Percentiles rank a stretch among this genome's conserved stretches.
These are phyloP conservation scores for Hylomyscus alleni DNA, from an alignment of 2,797 vertebrate genomes.

Conservation along the genomic window DNA sequence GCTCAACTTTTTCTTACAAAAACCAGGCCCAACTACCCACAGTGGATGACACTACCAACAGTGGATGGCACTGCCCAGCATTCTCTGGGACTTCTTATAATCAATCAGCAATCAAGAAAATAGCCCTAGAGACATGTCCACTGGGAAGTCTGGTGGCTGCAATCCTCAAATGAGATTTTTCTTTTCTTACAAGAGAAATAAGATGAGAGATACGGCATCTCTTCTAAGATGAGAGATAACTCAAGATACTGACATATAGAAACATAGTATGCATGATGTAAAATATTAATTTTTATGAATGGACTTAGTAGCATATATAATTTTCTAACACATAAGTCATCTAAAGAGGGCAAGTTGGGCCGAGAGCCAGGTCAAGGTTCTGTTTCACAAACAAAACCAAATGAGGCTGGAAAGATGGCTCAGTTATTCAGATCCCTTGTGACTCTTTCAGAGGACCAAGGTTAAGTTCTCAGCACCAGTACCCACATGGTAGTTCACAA, in stretches of 20 bases:
- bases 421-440: not conserved
- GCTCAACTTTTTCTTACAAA: not conserved
- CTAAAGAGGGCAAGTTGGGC: not conserved
- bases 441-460: not conserved
- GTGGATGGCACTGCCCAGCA: too few species aligned
- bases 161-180: not conserved
- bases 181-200: too few species aligned
- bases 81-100: not conserved
- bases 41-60: not conserved
- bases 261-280: not conserved
- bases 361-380: not conserved
- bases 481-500: not conserved
- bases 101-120: not conserved
- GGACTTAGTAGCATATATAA: not conserved
- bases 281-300: constrained; percentile 19
- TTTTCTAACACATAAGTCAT: not conserved
- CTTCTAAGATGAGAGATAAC: not conserved
- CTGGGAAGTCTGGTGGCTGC: too few species aligned
- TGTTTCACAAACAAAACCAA: not conserved
- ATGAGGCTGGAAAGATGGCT: not conserved
- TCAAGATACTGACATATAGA: not conserved
- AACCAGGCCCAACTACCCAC: not conserved
- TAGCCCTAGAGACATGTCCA: not conserved
- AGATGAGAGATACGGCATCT: too few species aligned
- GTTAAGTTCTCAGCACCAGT: not conserved